Percentiles rank a stretch among this genome's conserved stretches.
Evolutionary conservation across 2,888 invertebrate genomes (phyloP).

Genomic region (Ommatoiulus sabulosus): DNA sequence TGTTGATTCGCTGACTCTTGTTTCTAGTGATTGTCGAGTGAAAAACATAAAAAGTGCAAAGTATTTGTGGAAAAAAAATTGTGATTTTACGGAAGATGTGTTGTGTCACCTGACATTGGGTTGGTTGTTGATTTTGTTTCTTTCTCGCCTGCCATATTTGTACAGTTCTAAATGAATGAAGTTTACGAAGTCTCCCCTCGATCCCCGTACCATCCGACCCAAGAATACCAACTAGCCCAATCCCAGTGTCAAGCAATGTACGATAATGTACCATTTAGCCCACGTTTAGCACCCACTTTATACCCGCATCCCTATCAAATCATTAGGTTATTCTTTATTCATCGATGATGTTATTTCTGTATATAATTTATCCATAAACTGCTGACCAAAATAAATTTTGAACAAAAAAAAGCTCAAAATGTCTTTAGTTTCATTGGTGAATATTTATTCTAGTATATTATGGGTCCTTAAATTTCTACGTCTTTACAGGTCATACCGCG

Average conservation of each 20-base stretch:
- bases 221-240: neutral
- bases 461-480: neutral
- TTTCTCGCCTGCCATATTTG: conserved; percentile 47
- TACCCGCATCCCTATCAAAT: conserved; percentile 39
- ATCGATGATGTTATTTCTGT: conserved; percentile 53
- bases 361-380: conserved; percentile 53
- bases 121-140: conserved; percentile 46
- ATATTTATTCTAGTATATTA: neutral
- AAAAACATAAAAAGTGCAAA: conserved; percentile 44
- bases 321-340: conserved; percentile 52
- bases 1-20: conserved; percentile 45
- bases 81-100: conserved; percentile 45
- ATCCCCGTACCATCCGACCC: neutral
- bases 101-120: conserved; percentile 37
- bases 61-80: conserved; percentile 46
- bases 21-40: conserved; percentile 41
- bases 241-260: conserved; percentile 26
- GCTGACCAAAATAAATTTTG: conserved; percentile 54
- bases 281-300: conserved; percentile 37
- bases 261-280: conserved; percentile 21
- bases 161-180: conserved; percentile 47
- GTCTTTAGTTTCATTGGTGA: neutral
- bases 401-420: conserved; percentile 1
- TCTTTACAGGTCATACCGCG: neutral
- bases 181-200: conserved; percentile 9